Percentiles rank a stretch among this genome's conserved stretches.
phyloP scores from a whole-genome alignment of 2,888 invertebrate genomes.

The Tinea pellionella region DNA sequence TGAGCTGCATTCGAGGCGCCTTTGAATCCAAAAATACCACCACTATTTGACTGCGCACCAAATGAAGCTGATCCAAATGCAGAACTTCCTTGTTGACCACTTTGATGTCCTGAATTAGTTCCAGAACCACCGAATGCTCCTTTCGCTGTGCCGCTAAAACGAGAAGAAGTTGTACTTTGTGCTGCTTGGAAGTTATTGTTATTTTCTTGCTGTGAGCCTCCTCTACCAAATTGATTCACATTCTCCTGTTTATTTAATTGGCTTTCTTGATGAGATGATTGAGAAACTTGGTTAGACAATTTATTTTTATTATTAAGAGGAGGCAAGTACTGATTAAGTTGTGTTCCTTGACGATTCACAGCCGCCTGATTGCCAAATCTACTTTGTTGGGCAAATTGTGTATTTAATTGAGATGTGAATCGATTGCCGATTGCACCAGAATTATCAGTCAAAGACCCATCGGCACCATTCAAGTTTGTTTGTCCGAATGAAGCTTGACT shows the following conservation, averaged over 20 bases:
- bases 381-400: background rate
- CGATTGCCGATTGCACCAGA: background rate
- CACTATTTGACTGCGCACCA: background rate
- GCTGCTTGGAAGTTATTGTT: background rate
- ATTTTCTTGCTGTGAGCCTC: background rate
- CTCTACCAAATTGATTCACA: background rate
- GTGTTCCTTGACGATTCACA: conserved; percentile 14
- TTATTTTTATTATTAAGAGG: conserved; percentile 19
- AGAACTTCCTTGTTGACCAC: background rate
- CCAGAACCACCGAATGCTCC: background rate
- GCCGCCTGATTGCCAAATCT: conserved; percentile 10
- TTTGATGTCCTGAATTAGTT: background rate
- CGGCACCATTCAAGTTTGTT: background rate
- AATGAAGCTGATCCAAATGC: background rate
- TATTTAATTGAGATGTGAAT: background rate
- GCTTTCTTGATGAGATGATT: background rate
- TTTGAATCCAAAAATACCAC: background rate
- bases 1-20: background rate
- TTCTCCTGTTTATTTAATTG: background rate
- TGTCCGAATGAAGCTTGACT: background rate
- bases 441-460: background rate
- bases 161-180: background rate
- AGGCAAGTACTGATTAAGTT: conserved; percentile 28
- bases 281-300: background rate
- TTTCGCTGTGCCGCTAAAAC: background rate